Conservation (phyloP, 2,797 vertebrate genomes). For the Darevskia nairensis region DNA sequence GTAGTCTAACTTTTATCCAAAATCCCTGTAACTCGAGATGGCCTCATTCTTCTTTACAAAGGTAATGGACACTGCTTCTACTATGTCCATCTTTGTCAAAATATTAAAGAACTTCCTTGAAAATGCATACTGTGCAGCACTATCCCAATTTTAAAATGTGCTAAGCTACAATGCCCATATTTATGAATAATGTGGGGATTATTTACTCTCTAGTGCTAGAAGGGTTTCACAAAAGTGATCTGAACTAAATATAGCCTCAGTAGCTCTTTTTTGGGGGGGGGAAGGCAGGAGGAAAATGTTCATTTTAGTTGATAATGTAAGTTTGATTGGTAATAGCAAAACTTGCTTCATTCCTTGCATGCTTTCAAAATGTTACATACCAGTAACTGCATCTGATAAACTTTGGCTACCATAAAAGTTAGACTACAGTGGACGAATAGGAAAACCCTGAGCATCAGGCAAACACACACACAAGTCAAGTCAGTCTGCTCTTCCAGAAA, state of each 20-base stretch:
- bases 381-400: not conserved
- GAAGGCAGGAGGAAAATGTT: not conserved
- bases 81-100: too few species aligned
- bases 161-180: not conserved
- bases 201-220: not conserved
- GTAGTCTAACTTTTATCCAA: too few species aligned
- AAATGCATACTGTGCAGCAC: not conserved
- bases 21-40: too few species aligned
- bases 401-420: too few species aligned
- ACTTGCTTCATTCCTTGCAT: not conserved
- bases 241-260: too few species aligned
- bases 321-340: not conserved
- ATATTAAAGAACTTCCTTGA: not conserved
- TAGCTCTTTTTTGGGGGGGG: not conserved
- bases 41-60: too few species aligned
- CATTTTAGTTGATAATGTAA: not conserved
- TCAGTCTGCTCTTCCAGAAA: too few species aligned
- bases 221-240: too few species aligned
- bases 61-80: too few species aligned
- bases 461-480: too few species aligned
- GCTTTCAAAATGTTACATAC: not conserved
- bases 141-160: not conserved
- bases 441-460: too few species aligned
- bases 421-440: too few species aligned
- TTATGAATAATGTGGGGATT: not conserved